Evolutionary conservation across 1,140 invertebrate genomes (phyloP).

Genomic region (Drosophila nasuta): DNA sequence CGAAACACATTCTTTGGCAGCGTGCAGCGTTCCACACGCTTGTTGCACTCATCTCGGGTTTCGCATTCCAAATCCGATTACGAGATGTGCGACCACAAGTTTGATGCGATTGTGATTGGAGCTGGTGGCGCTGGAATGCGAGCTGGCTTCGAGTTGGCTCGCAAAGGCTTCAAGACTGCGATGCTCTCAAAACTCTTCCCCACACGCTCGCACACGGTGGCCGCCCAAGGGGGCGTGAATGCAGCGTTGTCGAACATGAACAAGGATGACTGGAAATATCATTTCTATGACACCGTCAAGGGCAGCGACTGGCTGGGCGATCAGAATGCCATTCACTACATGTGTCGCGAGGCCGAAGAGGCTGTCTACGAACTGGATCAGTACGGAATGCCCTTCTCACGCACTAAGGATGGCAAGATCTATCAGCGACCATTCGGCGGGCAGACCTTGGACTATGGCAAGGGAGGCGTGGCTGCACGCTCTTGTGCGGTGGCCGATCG

Average conservation of each 20-base stretch:
- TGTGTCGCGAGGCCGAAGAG: conserved; percentile 95
- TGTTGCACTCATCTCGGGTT: conserved; percentile 19
- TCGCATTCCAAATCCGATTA: conserved; percentile 26
- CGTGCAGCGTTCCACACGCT: background rate
- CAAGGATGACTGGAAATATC: conserved; percentile 95
- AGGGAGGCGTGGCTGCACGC: conserved; percentile 93
- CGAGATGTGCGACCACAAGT: conserved; percentile 90
- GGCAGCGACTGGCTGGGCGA: conserved; percentile 98
- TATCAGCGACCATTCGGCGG: conserved; percentile 97
- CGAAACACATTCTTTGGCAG: background rate
- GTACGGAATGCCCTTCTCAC: conserved; percentile 89
- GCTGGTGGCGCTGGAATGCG: conserved; percentile 96
- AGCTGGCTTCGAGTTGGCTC: conserved; percentile 95
- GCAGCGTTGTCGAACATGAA: conserved; percentile 91
- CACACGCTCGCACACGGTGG: conserved; percentile 95
- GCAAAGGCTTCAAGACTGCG: conserved; percentile 95
- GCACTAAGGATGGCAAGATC: conserved; percentile 88
- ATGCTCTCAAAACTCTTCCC: conserved; percentile 98
- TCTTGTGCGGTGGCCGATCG: conserved; percentile 86
- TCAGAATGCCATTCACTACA: conserved; percentile 97
- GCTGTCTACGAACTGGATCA: conserved; percentile 97
- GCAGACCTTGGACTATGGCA: conserved; percentile 93
- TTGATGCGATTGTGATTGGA: conserved; percentile 96
- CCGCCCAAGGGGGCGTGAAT: conserved; percentile 97
- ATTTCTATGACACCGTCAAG: conserved; percentile 98